Conservation (phyloP, 2,113 vertebrate species). For the Scortum barcoo region DNA sequence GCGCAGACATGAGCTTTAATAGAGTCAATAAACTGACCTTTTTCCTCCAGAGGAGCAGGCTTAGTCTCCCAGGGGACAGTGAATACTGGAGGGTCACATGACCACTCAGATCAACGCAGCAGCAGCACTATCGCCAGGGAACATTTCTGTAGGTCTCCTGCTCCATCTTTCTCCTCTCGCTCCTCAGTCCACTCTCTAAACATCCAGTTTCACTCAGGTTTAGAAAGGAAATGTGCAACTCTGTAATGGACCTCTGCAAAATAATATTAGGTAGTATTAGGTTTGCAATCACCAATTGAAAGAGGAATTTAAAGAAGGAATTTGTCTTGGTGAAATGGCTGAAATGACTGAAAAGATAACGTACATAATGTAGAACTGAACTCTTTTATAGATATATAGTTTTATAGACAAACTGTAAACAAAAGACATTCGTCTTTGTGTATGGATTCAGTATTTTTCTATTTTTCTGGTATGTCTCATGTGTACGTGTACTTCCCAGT, state of each 20-base stretch:
- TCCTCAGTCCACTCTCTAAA: background rate
- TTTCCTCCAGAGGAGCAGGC: slow-evolving; percentile 50
- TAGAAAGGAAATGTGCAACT: too few species aligned
- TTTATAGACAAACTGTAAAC: background rate
- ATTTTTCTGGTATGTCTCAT: background rate
- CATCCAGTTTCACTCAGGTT: too few species aligned
- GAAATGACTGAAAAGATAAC: too few species aligned
- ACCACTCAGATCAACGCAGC: slow-evolving; percentile 47
- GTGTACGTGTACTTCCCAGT: background rate
- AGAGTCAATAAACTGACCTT: slow-evolving; percentile 75
- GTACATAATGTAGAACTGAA: too few species aligned
- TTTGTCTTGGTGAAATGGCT: too few species aligned
- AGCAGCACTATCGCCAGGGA: slow-evolving; percentile 31
- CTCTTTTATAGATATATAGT: too few species aligned
- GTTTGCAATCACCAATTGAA: background rate
- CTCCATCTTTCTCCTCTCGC: background rate
- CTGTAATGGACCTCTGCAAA: background rate
- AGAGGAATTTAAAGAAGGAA: background rate
- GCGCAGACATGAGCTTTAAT: slow-evolving; percentile 59
- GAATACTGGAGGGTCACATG: slow-evolving; percentile 39
- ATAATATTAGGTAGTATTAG: background rate
- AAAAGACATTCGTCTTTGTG: background rate
- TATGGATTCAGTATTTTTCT: background rate
- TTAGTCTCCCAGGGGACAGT: slow-evolving; percentile 52
- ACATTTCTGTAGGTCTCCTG: slow-evolving; percentile 8